Percentiles rank a stretch among this genome's conserved stretches.
These are phyloP conservation scores for Platerodrilus igneus DNA, from an alignment of 2,888 invertebrate species.

Conservation along the genomic window DNA sequence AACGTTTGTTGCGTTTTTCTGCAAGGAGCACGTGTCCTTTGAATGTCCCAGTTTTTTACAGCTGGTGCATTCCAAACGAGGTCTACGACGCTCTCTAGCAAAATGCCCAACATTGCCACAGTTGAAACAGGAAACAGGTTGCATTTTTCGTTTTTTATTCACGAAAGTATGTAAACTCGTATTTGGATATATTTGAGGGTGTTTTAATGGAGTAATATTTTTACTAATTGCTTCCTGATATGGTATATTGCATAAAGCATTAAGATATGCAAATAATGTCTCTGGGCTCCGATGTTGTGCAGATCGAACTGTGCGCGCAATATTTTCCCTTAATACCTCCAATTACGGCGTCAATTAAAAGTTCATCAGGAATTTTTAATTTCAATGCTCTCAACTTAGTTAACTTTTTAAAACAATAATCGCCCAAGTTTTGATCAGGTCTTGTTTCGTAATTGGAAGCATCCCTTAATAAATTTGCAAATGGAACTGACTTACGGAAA, in stretches of 20 bases:
- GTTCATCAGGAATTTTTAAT: slow-evolving; percentile 20
- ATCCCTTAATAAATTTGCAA: slow-evolving; percentile 22
- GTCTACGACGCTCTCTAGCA: slow-evolving; percentile 9
- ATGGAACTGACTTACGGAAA: slow-evolving; percentile 21
- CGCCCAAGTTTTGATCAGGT: slow-evolving; percentile 21
- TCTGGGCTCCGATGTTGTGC: slow-evolving; percentile 5
- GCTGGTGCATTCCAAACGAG: slow-evolving; percentile 4
- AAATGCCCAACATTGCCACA: no score
- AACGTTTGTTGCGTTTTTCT: slow-evolving; percentile 1
- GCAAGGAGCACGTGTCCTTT: not conserved
- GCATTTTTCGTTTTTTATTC: no score
- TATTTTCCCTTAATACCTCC: slow-evolving; percentile 21
- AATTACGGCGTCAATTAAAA: slow-evolving; percentile 26
- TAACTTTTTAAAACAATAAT: slow-evolving; percentile 26
- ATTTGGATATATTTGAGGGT: no score
- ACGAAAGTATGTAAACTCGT: no score
- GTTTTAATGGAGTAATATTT: no score
- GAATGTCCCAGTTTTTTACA: slow-evolving; percentile 6
- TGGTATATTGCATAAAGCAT: slow-evolving; percentile 12
- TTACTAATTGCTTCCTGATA: no score
- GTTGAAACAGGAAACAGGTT: no score
- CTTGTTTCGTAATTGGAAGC: slow-evolving; percentile 23
- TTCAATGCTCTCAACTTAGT: slow-evolving; percentile 20
- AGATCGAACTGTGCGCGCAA: slow-evolving; percentile 20
- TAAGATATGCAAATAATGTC: slow-evolving; percentile 13